A percentile compares a stretch with the other conserved stretches of the same genome.
Conservation (phyloP, 2,888 invertebrate species). For the Chrysodeixis includens region DNA sequence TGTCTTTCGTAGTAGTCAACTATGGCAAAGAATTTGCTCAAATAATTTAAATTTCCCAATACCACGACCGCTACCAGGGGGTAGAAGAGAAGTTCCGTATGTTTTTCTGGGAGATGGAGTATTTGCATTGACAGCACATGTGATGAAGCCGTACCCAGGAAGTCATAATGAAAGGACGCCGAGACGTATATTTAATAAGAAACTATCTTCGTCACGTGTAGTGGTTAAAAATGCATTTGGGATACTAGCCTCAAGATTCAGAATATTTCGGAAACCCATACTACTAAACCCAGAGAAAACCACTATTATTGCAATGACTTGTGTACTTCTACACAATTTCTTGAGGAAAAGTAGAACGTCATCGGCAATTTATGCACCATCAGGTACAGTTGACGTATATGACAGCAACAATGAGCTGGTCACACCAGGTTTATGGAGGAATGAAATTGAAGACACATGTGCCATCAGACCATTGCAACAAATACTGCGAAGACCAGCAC, state of each 20-base stretch:
- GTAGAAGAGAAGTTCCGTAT: constrained; percentile 27
- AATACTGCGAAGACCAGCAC: no score
- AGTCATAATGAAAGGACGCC: constrained; percentile 30
- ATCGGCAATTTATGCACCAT: no score
- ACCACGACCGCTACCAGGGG: constrained; percentile 24
- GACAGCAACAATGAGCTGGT: no score
- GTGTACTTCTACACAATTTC: constrained; percentile 34
- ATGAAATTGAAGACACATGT: no score
- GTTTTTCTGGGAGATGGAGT: constrained; percentile 32
- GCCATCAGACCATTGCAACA: no score
- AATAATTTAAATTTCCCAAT: constrained; percentile 34
- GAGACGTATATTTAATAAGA: constrained; percentile 22
- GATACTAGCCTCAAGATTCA: constrained; percentile 16
- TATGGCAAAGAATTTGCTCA: constrained; percentile 18
- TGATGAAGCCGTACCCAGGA: constrained; percentile 36
- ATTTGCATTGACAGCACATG: constrained; percentile 34
- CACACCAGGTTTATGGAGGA: no score
- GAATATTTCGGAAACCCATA: constrained; percentile 28
- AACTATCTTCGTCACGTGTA: constrained; percentile 19
- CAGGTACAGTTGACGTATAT: no score
- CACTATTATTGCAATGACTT: constrained; percentile 36
- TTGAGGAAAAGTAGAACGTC: no score
- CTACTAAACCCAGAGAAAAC: constrained; percentile 37
- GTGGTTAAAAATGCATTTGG: constrained; percentile 28
- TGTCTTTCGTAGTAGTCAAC: constrained; percentile 18